Evolutionary conservation across 2,888 invertebrate genomes (phyloP).

Genomic region (Andrena haemorrhoa): DNA sequence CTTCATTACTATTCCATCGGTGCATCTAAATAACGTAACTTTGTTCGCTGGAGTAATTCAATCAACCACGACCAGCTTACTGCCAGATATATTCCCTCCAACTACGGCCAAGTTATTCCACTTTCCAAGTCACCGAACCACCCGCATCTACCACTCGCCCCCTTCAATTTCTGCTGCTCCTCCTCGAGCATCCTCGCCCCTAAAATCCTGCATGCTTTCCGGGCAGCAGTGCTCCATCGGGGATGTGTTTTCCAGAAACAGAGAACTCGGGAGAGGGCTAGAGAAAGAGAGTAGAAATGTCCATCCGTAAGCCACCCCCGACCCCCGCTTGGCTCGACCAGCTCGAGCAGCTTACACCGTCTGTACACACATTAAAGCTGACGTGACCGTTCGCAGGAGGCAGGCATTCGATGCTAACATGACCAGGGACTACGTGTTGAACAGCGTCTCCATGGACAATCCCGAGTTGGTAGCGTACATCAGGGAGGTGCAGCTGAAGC

Average conservation of each 20-base stretch:
- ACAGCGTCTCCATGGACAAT: constrained; percentile 91
- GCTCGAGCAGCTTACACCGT: not conserved
- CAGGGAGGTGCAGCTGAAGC: constrained; percentile 89
- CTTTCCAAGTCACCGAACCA: too few relatives aligned
- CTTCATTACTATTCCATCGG: not conserved
- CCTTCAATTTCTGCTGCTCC: too few relatives aligned
- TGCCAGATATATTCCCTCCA: too few relatives aligned
- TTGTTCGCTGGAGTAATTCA: too few relatives aligned
- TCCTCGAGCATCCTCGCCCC: too few relatives aligned
- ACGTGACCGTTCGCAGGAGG: constrained; percentile 75
- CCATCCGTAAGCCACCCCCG: not conserved
- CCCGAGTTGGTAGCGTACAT: constrained; percentile 91
- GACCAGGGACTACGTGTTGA: constrained; percentile 91
- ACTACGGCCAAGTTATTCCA: too few relatives aligned
- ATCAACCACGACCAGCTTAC: too few relatives aligned
- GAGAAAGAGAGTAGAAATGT: not conserved
- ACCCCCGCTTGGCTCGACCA: not conserved
- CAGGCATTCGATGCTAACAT: constrained; percentile 93
- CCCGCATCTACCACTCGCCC: too few relatives aligned
- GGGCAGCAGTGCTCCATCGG: too few relatives aligned
- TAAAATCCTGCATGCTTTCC: too few relatives aligned
- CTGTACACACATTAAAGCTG: constrained; percentile 52
- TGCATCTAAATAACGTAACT: too few relatives aligned
- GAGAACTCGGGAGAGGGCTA: not conserved
- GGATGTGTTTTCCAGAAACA: too few relatives aligned